Evolutionary conservation across 2,797 vertebrate genomes (phyloP), one percentile per base, ranked within the genome.

Genomic region (Sebastes elongatus): DNA sequence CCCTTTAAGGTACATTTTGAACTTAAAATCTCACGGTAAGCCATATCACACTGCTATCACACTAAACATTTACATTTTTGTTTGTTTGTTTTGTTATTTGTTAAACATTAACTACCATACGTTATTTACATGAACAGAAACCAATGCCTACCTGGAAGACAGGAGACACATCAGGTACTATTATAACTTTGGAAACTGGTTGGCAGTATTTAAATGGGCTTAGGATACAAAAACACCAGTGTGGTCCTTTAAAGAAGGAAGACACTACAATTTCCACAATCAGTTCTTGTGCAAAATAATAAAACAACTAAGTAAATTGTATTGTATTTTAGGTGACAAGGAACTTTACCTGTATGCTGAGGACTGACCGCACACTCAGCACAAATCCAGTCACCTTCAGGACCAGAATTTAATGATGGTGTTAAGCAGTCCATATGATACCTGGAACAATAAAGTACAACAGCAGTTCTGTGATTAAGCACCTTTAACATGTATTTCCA

Each of bases 321-420:
- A 38, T 38, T 38, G 4, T 10, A 30, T 23, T 30, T 55, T 22
- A 7, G 20, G 38, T 49, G 28, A 46, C 11, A 20, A 13, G 14
- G 18, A 52, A 10, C n/a, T 28, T 80, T 68, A 82, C 86, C 90
- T 81, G 74, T 18, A 2, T 59, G 74, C 25, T 71, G 81, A 71
- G 53, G 53, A 56, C 3, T 38, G 70, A 25, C 7, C 0, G 5
- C 72, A 89, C 94, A 95, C 8, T 93, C 93, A 0, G 80, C 55
- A 80, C 93, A 94, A 55, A 79, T 30, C 93, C 93, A 95, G 79
- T 80, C 78, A 10, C 71, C 87, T 53, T 83, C 84, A 33, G 88
- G 80, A 13, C 6, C 27, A 0, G 59, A 2, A 23, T 22, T 75
- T 63, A 88, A 53, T 10, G 85, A 22, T 2, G 87, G 87, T 4